These are phyloP conservation scores for Drosophila saltans DNA, from an alignment of 1,140 invertebrate species.

Conservation along the genomic window DNA sequence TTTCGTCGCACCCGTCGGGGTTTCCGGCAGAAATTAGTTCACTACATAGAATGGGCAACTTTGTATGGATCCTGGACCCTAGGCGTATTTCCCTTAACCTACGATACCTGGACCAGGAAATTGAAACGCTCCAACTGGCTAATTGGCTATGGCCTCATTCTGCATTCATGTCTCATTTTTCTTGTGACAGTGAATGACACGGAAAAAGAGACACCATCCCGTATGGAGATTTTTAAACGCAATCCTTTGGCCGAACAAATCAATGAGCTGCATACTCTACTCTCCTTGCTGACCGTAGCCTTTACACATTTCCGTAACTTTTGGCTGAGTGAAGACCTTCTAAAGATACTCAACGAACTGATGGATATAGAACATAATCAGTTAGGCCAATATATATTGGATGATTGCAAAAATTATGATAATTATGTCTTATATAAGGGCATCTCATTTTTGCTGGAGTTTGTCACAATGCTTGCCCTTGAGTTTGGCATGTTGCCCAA, in stretches of 20 bases:
- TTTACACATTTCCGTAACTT: slow-evolving; percentile 23
- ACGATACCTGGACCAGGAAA: slow-evolving; percentile 20
- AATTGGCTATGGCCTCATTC: slow-evolving; percentile 50
- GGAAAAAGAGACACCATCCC: neutral
- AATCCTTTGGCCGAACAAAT: slow-evolving; percentile 43
- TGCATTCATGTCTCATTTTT: slow-evolving; percentile 21
- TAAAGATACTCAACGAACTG: slow-evolving; percentile 32
- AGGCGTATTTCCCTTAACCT: slow-evolving; percentile 56
- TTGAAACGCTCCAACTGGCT: slow-evolving; percentile 49
- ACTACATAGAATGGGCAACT: slow-evolving; percentile 31
- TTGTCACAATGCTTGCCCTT: slow-evolving; percentile 22
- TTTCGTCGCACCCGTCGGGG: slow-evolving; percentile 27
- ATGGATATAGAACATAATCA: slow-evolving; percentile 25
- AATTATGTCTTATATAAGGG: slow-evolving; percentile 40
- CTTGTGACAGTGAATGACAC: slow-evolving; percentile 13
- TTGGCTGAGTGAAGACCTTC: slow-evolving; percentile 34
- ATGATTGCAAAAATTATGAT: slow-evolving; percentile 40
- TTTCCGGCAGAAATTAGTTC: slow-evolving; percentile 29
- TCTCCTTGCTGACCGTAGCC: slow-evolving; percentile 8
- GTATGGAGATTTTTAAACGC: slow-evolving; percentile 22
- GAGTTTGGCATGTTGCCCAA: neutral
- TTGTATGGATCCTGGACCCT: slow-evolving; percentile 53
- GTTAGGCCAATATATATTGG: slow-evolving; percentile 10
- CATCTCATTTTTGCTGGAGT: slow-evolving; percentile 22
- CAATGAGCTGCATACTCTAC: slow-evolving; percentile 11